Evolutionary conservation across 2,113 vertebrate genomes (phyloP).

Genomic region (Tichodroma muraria): DNA sequence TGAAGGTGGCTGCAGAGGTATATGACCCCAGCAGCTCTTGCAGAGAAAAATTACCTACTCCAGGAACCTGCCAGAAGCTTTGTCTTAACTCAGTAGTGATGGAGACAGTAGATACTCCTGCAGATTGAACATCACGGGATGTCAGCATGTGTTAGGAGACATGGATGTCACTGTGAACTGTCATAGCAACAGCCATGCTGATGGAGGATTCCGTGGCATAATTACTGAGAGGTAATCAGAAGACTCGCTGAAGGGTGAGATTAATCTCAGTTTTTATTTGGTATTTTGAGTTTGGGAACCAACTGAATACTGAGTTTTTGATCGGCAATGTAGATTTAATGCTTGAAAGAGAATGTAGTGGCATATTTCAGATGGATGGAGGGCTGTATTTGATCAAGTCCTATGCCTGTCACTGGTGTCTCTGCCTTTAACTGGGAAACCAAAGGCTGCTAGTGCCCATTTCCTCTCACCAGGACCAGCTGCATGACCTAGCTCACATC

Average conservation of each 20-base stretch:
- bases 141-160: background rate
- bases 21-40: background rate
- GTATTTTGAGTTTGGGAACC: background rate
- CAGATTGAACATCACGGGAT: background rate
- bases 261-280: background rate
- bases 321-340: background rate
- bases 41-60: background rate
- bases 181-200: background rate
- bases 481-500: background rate
- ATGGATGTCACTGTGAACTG: background rate
- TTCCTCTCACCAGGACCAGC: background rate
- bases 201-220: background rate
- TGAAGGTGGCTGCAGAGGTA: background rate
- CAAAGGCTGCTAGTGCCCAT: background rate
- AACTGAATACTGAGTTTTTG: background rate
- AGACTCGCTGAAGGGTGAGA: rapidly evolving
- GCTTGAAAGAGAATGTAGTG: background rate
- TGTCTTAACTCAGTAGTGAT: background rate
- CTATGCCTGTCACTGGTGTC: background rate
- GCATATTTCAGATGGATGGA: background rate
- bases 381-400: background rate
- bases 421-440: background rate
- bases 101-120: background rate
- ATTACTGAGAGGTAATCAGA: background rate
- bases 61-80: background rate